Conservation (phyloP, 1,140 invertebrate species). For the Drosophila sp. region DNA sequence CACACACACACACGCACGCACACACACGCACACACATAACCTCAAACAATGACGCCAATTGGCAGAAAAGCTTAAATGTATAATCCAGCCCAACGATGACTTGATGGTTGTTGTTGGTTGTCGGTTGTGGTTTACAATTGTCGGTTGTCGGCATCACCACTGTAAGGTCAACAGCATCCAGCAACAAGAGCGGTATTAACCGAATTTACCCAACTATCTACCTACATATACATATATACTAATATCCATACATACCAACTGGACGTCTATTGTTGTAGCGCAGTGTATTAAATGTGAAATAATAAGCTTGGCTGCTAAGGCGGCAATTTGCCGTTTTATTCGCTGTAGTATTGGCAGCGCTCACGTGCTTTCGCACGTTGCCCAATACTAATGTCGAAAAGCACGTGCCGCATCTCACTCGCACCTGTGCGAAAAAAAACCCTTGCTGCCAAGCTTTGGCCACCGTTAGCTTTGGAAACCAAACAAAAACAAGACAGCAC, state of each 20-base stretch:
- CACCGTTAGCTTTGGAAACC: slow-evolving; percentile 51
- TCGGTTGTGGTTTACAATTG: not conserved
- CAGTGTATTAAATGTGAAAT: not conserved
- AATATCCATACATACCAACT: not conserved
- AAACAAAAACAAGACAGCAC: slow-evolving; percentile 44
- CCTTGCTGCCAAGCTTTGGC: slow-evolving; percentile 29
- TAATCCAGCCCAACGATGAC: slow-evolving; percentile 41
- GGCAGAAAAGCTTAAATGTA: slow-evolving; percentile 48
- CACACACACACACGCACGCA: slow-evolving; percentile 3
- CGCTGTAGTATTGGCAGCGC: slow-evolving; percentile 1
- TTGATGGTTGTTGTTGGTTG: slow-evolving; percentile 1
- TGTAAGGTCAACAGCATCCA: slow-evolving; percentile 46
- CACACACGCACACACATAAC: slow-evolving; percentile 39
- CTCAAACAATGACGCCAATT: slow-evolving; percentile 64
- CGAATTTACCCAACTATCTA: slow-evolving; percentile 9
- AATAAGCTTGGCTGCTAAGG: slow-evolving; percentile 32
- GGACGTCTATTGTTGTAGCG: not conserved
- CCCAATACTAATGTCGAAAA: slow-evolving; percentile 45
- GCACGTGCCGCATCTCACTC: slow-evolving; percentile 48
- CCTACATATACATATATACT: not conserved
- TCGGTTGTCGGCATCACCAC: slow-evolving; percentile 2
- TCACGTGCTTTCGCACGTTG: slow-evolving; percentile 47
- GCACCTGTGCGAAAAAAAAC: slow-evolving; percentile 29
- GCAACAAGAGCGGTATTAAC: slow-evolving; percentile 22
- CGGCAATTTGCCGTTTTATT: slow-evolving; percentile 28